Conservation (phyloP, 2,113 vertebrate genomes). For the Pachyramphus minor region DNA sequence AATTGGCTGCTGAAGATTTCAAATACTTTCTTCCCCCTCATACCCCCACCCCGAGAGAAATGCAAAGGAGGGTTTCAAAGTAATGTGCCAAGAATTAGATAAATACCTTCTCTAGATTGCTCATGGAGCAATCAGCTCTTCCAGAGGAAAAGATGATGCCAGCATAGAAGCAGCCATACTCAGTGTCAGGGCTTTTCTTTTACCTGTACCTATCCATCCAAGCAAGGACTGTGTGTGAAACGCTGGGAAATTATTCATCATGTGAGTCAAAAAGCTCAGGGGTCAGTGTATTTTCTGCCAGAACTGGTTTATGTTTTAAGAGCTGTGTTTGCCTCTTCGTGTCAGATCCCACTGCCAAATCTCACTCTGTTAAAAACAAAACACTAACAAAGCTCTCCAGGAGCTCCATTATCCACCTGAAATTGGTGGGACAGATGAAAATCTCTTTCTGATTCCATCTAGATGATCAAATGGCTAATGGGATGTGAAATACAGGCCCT, state of each 20-base stretch:
- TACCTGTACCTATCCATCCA: neutral
- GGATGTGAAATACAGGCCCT: neutral
- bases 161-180: neutral
- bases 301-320: neutral
- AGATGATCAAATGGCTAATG: neutral
- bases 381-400: neutral
- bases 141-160: neutral
- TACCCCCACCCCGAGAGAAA: neutral
- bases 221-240: too few species aligned
- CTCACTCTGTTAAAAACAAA: neutral
- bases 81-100: neutral
- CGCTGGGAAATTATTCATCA: neutral
- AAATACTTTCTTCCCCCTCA: neutral
- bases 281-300: neutral
- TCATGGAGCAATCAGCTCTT: neutral
- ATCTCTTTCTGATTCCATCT: neutral
- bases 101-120: neutral
- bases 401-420: neutral
- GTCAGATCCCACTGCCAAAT: neutral
- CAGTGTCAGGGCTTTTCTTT: neutral
- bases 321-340: neutral
- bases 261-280: neutral
- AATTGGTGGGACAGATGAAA: neutral
- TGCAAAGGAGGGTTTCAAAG: neutral
- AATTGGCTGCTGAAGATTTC: neutral